Evolutionary conservation across 2,113 vertebrate species (phyloP).

Genomic region (Lates calcarifer): DNA sequence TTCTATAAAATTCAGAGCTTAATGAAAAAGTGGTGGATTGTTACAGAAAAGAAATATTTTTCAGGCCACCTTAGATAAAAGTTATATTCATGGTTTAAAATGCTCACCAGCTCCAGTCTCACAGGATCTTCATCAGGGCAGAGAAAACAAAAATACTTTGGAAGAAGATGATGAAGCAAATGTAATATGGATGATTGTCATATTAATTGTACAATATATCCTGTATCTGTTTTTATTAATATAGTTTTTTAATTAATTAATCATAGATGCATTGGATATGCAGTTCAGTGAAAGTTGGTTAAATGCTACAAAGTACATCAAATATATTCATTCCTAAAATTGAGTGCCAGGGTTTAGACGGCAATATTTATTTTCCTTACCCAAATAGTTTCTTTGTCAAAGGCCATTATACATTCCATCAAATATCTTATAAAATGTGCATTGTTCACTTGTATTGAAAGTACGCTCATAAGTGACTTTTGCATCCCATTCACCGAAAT

Average conservation of each 20-base stretch:
- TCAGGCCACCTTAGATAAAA: not conserved
- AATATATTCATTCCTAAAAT: not conserved
- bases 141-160: no score
- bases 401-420: not conserved
- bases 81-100: no score
- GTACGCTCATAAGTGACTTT: not conserved
- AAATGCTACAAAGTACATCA: not conserved
- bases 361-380: not conserved
- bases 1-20: not conserved
- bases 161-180: no score
- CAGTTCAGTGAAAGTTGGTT: not conserved
- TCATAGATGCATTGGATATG: not conserved
- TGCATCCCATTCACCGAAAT: conserved; percentile 28
- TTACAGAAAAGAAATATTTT: no score
- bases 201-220: no score
- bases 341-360: not conserved
- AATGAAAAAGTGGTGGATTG: not conserved
- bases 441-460: not conserved
- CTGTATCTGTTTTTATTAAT: not conserved
- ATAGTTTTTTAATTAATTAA: no score
- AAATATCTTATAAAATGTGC: not conserved
- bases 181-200: no score
- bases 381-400: not conserved
- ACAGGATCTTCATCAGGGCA: no score
- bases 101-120: not conserved